Evolutionary conservation across 2,797 vertebrate genomes (phyloP), one percentile per base, ranked within the genome.

Genomic region (Serranus cabrilla): DNA sequence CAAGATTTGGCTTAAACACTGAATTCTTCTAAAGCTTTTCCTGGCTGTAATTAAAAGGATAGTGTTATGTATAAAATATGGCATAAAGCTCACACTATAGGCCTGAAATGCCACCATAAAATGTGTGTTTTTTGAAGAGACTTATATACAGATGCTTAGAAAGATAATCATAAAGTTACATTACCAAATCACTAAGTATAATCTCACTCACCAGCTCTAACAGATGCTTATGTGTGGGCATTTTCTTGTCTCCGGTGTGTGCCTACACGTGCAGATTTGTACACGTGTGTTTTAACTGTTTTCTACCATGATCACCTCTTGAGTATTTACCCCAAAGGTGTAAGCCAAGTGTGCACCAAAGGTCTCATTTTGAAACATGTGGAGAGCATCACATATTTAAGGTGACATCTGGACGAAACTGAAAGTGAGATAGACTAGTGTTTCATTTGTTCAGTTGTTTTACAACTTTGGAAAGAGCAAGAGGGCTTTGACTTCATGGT

Each of bases 361-460:
- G 65, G 75, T 62, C 72, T 49, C 60, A 20, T 56, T 64, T 70
- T 34, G 51, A 73, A 78, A 80, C 84, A 80, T 17, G 46, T 71
- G 68, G 40, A 45, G 55, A 78, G 68, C 68, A 67, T 68, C 46
- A 23, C 56, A 55, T 70, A 56, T 70, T 55, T 17, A 25, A 11
- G n/a, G 56, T 66, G 56, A 77, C 88, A 78, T 83, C 82, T 87
- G 87, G 86, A 82, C 75, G 66, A 60, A 84, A 82, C 57, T 76
- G 72, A 87, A 69, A 71, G 76, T 70, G 69, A 86, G 84, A 88
- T 59, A 57, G 50, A 75, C 52, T 11, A 72, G 79, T 75, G 86
- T 89, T 90, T 91, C 85, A 89, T 86, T 89, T 27, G 3, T 85
- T 85, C 57, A 67, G 3, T 27, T 83, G 78, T 87, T 91, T 82